Conservation (phyloP, 2,797 vertebrate genomes). For the Mormyrops boulengeri region DNA sequence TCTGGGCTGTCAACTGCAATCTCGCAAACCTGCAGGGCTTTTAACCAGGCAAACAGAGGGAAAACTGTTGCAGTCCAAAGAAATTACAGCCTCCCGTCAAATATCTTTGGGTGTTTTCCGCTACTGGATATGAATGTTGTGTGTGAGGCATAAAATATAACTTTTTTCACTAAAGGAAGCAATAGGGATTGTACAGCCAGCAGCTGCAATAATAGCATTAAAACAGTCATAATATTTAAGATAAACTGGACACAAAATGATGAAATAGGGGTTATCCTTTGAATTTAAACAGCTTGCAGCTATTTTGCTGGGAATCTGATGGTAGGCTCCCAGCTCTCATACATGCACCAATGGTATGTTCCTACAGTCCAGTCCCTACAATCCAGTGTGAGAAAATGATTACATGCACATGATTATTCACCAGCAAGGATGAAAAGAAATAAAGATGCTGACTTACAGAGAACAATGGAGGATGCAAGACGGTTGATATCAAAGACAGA, state of each 20-base stretch:
- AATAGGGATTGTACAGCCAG: not conserved
- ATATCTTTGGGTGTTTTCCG: slow-evolving; percentile 41
- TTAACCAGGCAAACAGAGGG: slow-evolving; percentile 60
- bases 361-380: slow-evolving; percentile 23
- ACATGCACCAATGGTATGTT: slow-evolving; percentile 65
- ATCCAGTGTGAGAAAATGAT: slow-evolving; percentile 51
- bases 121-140: not conserved
- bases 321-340: slow-evolving; percentile 55
- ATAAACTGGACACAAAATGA: not conserved
- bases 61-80: slow-evolving; percentile 61
- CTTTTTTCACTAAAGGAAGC: not conserved
- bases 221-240: not conserved
- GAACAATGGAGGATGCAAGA: slow-evolving; percentile 63
- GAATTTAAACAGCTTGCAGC: not conserved
- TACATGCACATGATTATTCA: slow-evolving; percentile 68
- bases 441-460: slow-evolving; percentile 65
- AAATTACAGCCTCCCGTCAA: slow-evolving; percentile 48
- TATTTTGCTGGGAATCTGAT: not conserved
- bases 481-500: slow-evolving; percentile 57
- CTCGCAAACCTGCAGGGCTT: slow-evolving; percentile 45
- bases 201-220: not conserved
- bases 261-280: not conserved
- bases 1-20: slow-evolving; percentile 66
- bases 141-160: not conserved
- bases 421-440: slow-evolving; percentile 68